phyloP scores from a whole-genome alignment of 2,888 invertebrate species.

The Phymatocera aterrima region DNA sequence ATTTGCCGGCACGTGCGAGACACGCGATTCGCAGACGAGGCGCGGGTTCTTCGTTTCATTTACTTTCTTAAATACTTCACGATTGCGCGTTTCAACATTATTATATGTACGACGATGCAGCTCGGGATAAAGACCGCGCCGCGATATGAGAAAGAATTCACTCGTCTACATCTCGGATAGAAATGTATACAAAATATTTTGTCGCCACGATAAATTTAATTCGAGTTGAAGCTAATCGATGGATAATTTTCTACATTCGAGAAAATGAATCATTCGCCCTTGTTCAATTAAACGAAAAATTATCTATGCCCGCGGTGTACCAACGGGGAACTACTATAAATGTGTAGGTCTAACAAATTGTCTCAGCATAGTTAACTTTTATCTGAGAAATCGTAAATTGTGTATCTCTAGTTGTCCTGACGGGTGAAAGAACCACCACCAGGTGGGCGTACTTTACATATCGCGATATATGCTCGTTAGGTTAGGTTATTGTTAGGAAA shows the following conservation, averaged over 20 bases:
- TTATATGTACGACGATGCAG: not conserved
- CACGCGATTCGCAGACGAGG: conserved; percentile 43
- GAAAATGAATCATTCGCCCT: no score
- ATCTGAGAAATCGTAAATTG: not conserved
- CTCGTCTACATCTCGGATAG: no score
- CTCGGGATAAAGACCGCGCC: not conserved
- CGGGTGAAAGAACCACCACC: conserved; percentile 26
- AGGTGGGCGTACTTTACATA: conserved; percentile 23
- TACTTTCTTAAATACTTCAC: conserved; percentile 23
- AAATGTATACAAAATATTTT: no score
- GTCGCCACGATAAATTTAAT: no score
- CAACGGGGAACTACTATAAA: no score
- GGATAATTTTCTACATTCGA: no score
- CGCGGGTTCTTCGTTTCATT: not conserved
- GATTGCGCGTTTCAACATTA: not conserved
- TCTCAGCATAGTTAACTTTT: not conserved
- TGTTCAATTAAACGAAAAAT: conserved; percentile 19
- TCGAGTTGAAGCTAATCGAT: not conserved
- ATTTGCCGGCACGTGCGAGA: conserved; percentile 24
- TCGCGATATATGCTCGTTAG: conserved; percentile 32
- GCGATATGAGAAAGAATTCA: not conserved
- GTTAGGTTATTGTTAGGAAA: conserved; percentile 45
- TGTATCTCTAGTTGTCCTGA: not conserved
- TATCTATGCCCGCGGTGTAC: not conserved
- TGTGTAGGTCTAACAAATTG: conserved; percentile 11